Evolutionary conservation across 2,888 invertebrate species (phyloP).

Genomic region (Volucella zonaria): DNA sequence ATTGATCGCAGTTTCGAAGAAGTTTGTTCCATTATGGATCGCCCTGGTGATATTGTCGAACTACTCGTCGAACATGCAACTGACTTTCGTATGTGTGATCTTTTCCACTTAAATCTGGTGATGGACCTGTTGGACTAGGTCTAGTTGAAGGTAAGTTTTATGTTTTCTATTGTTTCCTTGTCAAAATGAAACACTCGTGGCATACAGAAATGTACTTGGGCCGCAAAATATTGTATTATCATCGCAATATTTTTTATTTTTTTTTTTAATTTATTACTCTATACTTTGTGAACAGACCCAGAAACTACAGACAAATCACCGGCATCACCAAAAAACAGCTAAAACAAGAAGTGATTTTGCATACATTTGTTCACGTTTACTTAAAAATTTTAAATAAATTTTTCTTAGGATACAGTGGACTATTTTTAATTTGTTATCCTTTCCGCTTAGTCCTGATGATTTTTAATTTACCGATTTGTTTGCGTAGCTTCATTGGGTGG

Average conservation of each 20-base stretch:
- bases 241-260: slow-evolving; percentile 24
- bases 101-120: slow-evolving; percentile 83
- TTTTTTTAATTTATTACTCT: slow-evolving; percentile 57
- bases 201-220: too few relatives aligned
- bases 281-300: slow-evolving; percentile 86
- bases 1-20: slow-evolving; percentile 97
- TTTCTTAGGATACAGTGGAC: slow-evolving; percentile 65
- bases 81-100: slow-evolving; percentile 88
- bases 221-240: slow-evolving; percentile 4
- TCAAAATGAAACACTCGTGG: background rate
- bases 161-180: slow-evolving; percentile 18
- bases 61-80: slow-evolving; percentile 92
- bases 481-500: slow-evolving; percentile 55
- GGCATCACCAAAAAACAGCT: slow-evolving; percentile 86
- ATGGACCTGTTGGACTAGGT: slow-evolving; percentile 82
- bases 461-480: slow-evolving; percentile 16
- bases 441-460: slow-evolving; percentile 39
- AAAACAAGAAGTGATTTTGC: slow-evolving; percentile 44
- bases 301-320: slow-evolving; percentile 92
- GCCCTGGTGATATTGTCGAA: slow-evolving; percentile 93
- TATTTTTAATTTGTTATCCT: slow-evolving; percentile 22
- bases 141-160: slow-evolving; percentile 81
- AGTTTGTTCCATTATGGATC: slow-evolving; percentile 94
- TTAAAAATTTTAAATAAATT: slow-evolving; percentile 9
- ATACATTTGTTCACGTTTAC: slow-evolving; percentile 50